phyloP scores from a whole-genome alignment of 2,113 vertebrate genomes.

The Notechis scutatus region DNA sequence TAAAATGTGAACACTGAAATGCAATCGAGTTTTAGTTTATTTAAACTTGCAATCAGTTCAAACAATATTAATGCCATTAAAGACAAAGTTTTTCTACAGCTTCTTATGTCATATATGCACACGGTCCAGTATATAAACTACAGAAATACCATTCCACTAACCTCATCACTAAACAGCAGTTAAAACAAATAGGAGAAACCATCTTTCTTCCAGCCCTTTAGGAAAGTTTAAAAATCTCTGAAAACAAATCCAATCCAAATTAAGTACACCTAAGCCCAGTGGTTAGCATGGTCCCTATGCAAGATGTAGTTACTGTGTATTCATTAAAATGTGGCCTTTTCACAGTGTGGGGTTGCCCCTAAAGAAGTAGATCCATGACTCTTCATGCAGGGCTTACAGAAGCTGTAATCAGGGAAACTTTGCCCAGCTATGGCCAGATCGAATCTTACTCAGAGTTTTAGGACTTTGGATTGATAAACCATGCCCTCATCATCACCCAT shows the following conservation, averaged over 20 bases:
- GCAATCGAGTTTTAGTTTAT: neutral
- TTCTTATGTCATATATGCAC: neutral
- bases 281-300: neutral
- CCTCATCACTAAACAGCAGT: neutral
- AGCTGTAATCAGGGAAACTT: neutral
- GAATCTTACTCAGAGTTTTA: neutral
- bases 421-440: neutral
- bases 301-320: neutral
- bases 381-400: neutral
- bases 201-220: neutral
- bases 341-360: neutral
- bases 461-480: neutral
- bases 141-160: neutral
- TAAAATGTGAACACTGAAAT: neutral
- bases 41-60: neutral
- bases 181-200: neutral
- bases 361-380: neutral
- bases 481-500: neutral
- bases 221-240: neutral
- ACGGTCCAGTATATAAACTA: neutral
- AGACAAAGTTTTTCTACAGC: neutral
- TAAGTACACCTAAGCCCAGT: neutral
- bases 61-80: neutral
- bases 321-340: neutral
- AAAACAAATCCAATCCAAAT: neutral